Base-by-base conservation (phyloP, 2,797 vertebrate genomes). In the Mormyrops attenuatus region DNA sequence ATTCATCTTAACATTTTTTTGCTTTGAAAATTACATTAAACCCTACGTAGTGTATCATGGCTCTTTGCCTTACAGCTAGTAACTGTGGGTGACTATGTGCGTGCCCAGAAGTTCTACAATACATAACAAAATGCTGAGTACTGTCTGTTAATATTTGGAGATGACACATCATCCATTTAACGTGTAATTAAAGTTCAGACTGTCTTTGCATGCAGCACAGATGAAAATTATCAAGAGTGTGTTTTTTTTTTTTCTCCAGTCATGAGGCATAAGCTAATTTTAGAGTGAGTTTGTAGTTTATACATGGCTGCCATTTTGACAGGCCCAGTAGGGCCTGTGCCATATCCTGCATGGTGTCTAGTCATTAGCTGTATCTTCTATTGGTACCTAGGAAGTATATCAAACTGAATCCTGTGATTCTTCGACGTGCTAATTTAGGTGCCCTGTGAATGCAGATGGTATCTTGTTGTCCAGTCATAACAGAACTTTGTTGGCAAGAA, bases 301-400 rank as follows among this genome's bases (percentile, higher is more conserved):
- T 13, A 92, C 92, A 91, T 92, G 94, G 91, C 90, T 92, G 85
- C 41, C 85, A 73, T 38, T 82, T 93, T 92, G 92, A 93, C 91
- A 88, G 92, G 91, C 92, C 91, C 93, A 94, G 91, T 92, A 94
- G 93, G 91, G 90, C 92, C 91, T 90, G 90, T 92, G 92, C 92
- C 93, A 93, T 92, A 92, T 88, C 93, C 94, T 94, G 94, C 95
- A 94, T 94, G 94, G 93, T 94, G 92, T 92, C 93, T 94, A 91
- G 89, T 95, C 94, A 95, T 95, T 93, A 93, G 93, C 93, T 94
- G 93, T 91, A 90, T 90, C 92, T 93, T 92, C 91, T 87, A 88
- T 2, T n/a, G 55, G 2, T 92, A 88, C 93, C 93, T 90, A 85
- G 30, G 90, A 94, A 90, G 88, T 91, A 89, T 92, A 91, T 94